Conservation (phyloP, 1,140 invertebrate species). For the Venturia canescens region DNA sequence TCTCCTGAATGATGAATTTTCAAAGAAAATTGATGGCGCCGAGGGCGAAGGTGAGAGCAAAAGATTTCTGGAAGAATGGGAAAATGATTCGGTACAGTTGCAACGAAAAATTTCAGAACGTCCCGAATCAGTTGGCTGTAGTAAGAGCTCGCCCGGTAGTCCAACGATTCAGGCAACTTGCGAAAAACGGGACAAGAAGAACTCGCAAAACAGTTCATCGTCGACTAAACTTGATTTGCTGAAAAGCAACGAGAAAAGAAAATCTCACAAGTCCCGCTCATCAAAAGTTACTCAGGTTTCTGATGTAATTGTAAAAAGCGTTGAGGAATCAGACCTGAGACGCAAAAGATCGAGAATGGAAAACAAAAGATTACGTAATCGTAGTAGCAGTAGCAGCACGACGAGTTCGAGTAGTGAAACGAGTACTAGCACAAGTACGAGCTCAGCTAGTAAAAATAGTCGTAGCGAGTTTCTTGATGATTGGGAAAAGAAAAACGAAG, state of each 20-base stretch:
- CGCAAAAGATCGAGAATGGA: constrained; percentile 45
- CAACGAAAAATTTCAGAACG: background rate
- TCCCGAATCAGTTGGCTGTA: background rate
- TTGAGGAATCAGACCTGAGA: too few species aligned
- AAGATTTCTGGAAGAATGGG: constrained; percentile 61
- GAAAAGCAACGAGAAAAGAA: constrained; percentile 51
- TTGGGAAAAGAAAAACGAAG: constrained; percentile 56
- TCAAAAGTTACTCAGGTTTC: too few species aligned
- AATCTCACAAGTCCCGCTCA: constrained; percentile 4
- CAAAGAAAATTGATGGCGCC: background rate
- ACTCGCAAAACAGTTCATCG: background rate
- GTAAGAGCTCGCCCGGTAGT: background rate
- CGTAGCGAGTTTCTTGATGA: constrained; percentile 54
- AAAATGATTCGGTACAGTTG: constrained; percentile 55
- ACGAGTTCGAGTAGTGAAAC: constrained; percentile 42
- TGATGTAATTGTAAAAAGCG: too few species aligned
- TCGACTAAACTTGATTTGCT: background rate
- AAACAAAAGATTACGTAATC: constrained; percentile 18
- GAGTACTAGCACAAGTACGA: constrained; percentile 39
- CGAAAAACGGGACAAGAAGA: background rate
- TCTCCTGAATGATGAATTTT: background rate
- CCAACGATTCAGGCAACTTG: background rate
- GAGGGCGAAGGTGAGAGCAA: too few species aligned
- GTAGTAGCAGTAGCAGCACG: constrained; percentile 41
- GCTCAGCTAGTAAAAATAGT: constrained; percentile 46